Base-by-base conservation (phyloP, 2,113 vertebrate genomes). In the Balaenoptera acutorostrata region DNA sequence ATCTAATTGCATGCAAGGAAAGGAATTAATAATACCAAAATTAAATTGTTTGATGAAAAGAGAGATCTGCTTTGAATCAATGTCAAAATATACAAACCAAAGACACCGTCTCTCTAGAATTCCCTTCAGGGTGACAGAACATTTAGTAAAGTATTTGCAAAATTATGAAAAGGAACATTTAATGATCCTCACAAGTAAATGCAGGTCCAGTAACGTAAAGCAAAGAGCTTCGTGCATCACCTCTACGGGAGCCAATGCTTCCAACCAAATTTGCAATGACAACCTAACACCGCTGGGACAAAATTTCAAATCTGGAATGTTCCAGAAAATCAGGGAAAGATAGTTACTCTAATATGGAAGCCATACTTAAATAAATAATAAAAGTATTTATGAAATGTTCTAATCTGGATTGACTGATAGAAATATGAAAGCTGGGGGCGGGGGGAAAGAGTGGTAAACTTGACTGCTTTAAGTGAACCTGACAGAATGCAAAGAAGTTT, bases 81-180 rank as follows among this genome's bases (percentile, higher is more conserved):
- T 81, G 84, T 95, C 93, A 97, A 94, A 96, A 94, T 94, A 85
- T 39, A 64, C 90, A 90, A 97, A 93, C 88, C 94, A 96, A 97
- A 98, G 81, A 96, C 66, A 77, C 66, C 85, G 82, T 94, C 87
- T 75, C 86, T 77, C 63, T 74, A 85, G 64, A 59, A 57, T 94
- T 95, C 44, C 55, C 82, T 96, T 71, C 95, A 97, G 46, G 90
- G 44, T 97, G 75, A 95, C 87, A 89, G 93, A 90, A 90, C 90
- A 86, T 81, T 86, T 78, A 93, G 27, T 85, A 59, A 93, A 84
- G 36, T 81, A 52, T 85, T 77, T 91, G 49, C 80, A 96, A 92
- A 88, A 57, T 63, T 90, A 82, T 52, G 75, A 84, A 91, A 75
- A 64, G 61, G 18, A 92, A 68, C 74, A 91, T 77, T 82, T 57